Evolutionary conservation across 2,888 invertebrate species (phyloP), one percentile per base, ranked within the genome.

Genomic region (Apodemia zela): DNA sequence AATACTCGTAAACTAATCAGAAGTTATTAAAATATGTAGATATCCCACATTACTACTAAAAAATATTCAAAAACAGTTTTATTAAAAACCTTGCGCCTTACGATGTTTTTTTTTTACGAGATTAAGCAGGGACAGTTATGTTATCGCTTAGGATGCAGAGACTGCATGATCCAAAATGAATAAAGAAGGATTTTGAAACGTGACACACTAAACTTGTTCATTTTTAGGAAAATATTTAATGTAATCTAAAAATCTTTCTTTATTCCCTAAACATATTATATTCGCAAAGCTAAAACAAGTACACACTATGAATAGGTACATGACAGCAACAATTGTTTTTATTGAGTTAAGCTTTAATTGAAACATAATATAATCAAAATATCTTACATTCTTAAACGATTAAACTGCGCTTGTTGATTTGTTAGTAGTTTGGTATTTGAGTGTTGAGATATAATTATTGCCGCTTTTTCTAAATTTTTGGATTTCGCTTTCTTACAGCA

Each of bases 401-500:
- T 85, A 87, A 87, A 88, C 85, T 79, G 84, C 81, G 89, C 89
- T 90, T 89, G 84, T 79, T 83, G 83, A 85, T 76, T 73, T 47
- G 17, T 17, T 79, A 78, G 90, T 90, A 89, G 89, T 85, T 89
- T 84, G 82, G 81, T 81, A 82, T 83, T 80, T 81, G 85, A 87
- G 87, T 89, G 87, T 87, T 87, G 83, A 85, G 84, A 83, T 81
- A 73, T 70, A 82, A 85, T 84, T 87, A 85, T 70, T 81, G 79
- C 82, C 76, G 83, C 88, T 89, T 89, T 74, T 78, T 81, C 78
- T 81, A 76, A 78, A 78, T 78, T 75, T 47, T 78, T 72, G 70
- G 76, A 80, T 77, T 74, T 80, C 81, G 81, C 79, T 85, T 85
- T 71, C 71, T 74, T 67, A 65, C 67, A 65, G 66, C 71, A 68